Conservation (phyloP, 2,113 vertebrate species). For the Bucco capensis region DNA sequence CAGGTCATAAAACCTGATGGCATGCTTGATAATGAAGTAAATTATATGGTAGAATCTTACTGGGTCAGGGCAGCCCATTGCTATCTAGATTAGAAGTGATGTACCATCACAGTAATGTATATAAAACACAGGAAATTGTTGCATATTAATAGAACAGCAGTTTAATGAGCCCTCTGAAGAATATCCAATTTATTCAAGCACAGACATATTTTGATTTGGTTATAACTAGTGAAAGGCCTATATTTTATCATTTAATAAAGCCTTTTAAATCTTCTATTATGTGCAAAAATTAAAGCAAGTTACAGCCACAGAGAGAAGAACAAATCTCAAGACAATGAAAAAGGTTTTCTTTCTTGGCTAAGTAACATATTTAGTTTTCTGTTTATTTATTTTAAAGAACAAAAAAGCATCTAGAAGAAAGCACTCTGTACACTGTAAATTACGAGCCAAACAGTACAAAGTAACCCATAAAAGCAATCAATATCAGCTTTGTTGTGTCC, state of each 20-base stretch:
- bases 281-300: neutral
- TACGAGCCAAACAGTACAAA: neutral
- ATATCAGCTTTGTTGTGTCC: neutral
- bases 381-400: neutral
- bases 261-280: slow-evolving; percentile 12
- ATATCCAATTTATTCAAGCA: slow-evolving; percentile 47
- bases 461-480: neutral
- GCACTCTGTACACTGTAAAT: neutral
- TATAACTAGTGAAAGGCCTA: slow-evolving; percentile 50
- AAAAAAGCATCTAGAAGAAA: neutral
- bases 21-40: slow-evolving; percentile 51
- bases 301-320: neutral
- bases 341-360: neutral
- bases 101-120: slow-evolving; percentile 34
- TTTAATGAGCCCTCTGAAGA: slow-evolving; percentile 53
- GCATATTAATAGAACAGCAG: slow-evolving; percentile 61
- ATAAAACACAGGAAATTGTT: slow-evolving; percentile 68
- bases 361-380: neutral
- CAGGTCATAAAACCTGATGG: slow-evolving; percentile 48
- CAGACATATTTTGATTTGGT: slow-evolving; percentile 39
- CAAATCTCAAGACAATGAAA: neutral
- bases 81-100: slow-evolving; percentile 45
- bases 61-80: slow-evolving; percentile 28
- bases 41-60: slow-evolving; percentile 55
- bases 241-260: slow-evolving; percentile 58